Conservation (phyloP, 2,888 invertebrate genomes). For the Folsomia manolachei region DNA sequence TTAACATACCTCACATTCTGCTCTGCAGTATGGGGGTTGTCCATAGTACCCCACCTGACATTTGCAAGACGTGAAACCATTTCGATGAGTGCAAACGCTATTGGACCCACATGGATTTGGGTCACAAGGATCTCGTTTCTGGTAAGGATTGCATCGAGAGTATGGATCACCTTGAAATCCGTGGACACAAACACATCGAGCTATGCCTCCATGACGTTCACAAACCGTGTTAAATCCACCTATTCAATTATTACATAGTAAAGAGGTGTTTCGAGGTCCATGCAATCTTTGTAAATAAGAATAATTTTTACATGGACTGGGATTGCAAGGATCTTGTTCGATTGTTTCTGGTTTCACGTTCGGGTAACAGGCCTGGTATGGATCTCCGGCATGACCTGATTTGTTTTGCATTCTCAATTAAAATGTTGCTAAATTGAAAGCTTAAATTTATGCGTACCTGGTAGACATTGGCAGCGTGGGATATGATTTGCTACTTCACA, state of each 20-base stretch:
- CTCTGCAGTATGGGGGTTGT: conserved; percentile 43
- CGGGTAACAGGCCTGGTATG: conserved; percentile 31
- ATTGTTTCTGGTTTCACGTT: conserved; percentile 49
- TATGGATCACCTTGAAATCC: conserved; percentile 38
- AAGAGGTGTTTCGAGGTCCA: too few species aligned
- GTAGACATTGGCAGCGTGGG: conserved; percentile 52
- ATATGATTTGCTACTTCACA: conserved; percentile 38
- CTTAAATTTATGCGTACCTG: too few species aligned
- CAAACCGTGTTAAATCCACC: not conserved
- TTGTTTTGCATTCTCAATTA: too few species aligned
- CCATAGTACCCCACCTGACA: conserved; percentile 39
- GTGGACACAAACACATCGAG: conserved; percentile 24
- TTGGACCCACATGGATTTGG: conserved; percentile 41
- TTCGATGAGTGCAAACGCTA: conserved; percentile 34
- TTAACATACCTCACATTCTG: conserved; percentile 41
- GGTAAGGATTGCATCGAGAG: conserved; percentile 23
- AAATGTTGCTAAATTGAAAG: too few species aligned
- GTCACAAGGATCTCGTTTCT: conserved; percentile 21
- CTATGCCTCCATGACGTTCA: conserved; percentile 3
- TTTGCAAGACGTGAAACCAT: conserved; percentile 38
- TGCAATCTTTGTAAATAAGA: not conserved
- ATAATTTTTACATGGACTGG: conserved; percentile 18
- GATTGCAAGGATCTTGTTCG: conserved; percentile 21
- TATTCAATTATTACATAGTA: too few species aligned
- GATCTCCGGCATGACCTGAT: conserved; percentile 52